Percentiles rank a stretch among this genome's conserved stretches.
phyloP scores from a whole-genome alignment of 2,113 vertebrate species.

The Caracal caracal region DNA sequence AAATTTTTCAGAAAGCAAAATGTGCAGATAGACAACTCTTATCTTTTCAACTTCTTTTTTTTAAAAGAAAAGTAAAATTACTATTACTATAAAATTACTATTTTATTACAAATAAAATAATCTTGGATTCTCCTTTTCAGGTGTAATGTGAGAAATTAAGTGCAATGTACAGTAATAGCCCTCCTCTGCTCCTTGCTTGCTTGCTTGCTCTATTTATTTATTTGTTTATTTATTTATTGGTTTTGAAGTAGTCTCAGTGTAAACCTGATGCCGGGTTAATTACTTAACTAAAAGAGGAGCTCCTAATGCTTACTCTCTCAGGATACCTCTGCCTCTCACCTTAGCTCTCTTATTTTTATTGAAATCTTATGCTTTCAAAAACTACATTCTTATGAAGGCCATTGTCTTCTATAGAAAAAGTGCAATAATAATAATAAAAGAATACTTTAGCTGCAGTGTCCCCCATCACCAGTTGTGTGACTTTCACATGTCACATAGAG shows the following conservation, averaged over 20 bases:
- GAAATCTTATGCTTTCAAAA: background rate
- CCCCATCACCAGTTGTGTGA: too few relatives aligned
- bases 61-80: too few relatives aligned
- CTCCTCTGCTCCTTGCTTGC: background rate
- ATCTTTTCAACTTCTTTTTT: background rate
- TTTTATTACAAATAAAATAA: background rate
- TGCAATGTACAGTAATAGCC: fast-evolving
- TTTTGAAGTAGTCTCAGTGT: background rate
- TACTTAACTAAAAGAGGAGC: background rate
- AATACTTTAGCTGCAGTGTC: background rate
- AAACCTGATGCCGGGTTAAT: background rate
- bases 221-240: background rate
- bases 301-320: background rate
- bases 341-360: background rate
- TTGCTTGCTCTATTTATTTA: background rate
- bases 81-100: too few relatives aligned
- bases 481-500: background rate
- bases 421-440: background rate
- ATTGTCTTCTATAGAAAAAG: background rate
- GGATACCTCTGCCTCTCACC: background rate
- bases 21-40: background rate
- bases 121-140: background rate
- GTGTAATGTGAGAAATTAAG: background rate
- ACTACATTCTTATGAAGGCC: background rate
- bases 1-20: background rate